Percentiles rank a stretch among this genome's conserved stretches.
These are phyloP conservation scores for Huso huso DNA, from an alignment of 2,797 vertebrate species.

Conservation along the genomic window DNA sequence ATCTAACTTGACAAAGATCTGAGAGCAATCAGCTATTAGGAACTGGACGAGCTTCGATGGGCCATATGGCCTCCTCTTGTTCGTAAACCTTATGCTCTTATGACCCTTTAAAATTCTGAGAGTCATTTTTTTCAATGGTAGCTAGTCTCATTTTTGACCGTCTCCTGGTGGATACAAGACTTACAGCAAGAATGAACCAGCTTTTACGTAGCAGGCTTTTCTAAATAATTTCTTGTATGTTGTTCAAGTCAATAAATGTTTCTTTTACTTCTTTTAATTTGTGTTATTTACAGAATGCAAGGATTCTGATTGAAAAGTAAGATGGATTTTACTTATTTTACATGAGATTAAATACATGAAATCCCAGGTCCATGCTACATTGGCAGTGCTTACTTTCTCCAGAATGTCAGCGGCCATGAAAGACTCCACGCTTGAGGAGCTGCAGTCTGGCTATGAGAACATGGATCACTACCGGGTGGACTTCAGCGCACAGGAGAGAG, in stretches of 20 bases:
- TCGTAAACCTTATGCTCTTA: no score
- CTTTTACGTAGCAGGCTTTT: no score
- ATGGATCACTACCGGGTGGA: slow-evolving; percentile 53
- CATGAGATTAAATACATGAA: no score
- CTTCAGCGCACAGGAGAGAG: slow-evolving; percentile 53
- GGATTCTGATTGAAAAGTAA: slow-evolving; percentile 57
- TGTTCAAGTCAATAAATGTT: neutral
- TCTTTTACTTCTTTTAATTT: neutral
- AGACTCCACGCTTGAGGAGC: slow-evolving; percentile 34
- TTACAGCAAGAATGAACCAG: no score
- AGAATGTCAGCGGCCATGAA: slow-evolving; percentile 45
- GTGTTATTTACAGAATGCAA: slow-evolving; percentile 47
- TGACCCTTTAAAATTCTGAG: no score
- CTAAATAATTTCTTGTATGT: neutral
- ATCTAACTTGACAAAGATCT: no score
- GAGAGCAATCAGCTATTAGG: no score
- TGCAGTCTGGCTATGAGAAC: slow-evolving; percentile 45
- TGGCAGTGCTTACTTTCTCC: neutral
- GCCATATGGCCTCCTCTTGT: no score
- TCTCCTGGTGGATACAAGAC: no score
- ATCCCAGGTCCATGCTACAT: neutral
- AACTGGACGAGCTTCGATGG: no score
- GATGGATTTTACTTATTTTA: slow-evolving; percentile 19
- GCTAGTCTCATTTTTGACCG: no score
- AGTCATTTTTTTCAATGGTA: no score